A percentile compares a stretch with the other conserved stretches of the same genome.
Conservation (phyloP, 53 echinoderm and acorn worm genomes). For the Arbacia lixula region DNA sequence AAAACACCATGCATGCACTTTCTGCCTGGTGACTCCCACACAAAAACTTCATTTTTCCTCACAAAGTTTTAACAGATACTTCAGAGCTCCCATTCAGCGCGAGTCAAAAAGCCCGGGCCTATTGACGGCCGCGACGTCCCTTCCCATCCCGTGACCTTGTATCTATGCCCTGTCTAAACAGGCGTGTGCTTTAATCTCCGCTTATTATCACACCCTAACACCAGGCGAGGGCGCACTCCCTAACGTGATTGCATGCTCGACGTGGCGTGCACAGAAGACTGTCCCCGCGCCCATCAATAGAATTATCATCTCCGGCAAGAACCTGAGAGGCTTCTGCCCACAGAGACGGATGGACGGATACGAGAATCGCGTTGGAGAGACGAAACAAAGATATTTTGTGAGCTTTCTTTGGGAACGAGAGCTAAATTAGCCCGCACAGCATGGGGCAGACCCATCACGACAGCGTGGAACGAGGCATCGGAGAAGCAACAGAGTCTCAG, state of each 20-base stretch:
- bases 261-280: slow-evolving; percentile 30
- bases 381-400: slow-evolving; percentile 27
- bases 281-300: slow-evolving; percentile 38
- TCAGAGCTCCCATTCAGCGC: slow-evolving; percentile 12
- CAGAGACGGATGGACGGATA: slow-evolving; percentile 18
- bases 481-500: no score
- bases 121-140: slow-evolving; percentile 29
- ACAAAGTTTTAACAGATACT: slow-evolving; percentile 53
- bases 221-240: slow-evolving; percentile 43
- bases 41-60: slow-evolving; percentile 43
- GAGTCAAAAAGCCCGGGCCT: slow-evolving; percentile 45
- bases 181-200: slow-evolving; percentile 59
- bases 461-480: not conserved
- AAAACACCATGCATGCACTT: slow-evolving; percentile 29
- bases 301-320: slow-evolving; percentile 32
- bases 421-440: slow-evolving; percentile 27
- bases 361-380: not conserved
- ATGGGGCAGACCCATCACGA: slow-evolving; percentile 3
- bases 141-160: slow-evolving; percentile 39
- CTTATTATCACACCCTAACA: slow-evolving; percentile 54
- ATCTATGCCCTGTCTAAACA: slow-evolving; percentile 44
- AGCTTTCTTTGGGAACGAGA: no score
- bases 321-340: slow-evolving; percentile 26
- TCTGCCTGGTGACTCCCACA: slow-evolving; percentile 12
- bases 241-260: slow-evolving; percentile 42